Percentiles rank a stretch among this genome's conserved stretches.
These are phyloP conservation scores for Aphelinus atriplicis DNA, from an alignment of 1,140 invertebrate genomes.

Conservation along the genomic window DNA sequence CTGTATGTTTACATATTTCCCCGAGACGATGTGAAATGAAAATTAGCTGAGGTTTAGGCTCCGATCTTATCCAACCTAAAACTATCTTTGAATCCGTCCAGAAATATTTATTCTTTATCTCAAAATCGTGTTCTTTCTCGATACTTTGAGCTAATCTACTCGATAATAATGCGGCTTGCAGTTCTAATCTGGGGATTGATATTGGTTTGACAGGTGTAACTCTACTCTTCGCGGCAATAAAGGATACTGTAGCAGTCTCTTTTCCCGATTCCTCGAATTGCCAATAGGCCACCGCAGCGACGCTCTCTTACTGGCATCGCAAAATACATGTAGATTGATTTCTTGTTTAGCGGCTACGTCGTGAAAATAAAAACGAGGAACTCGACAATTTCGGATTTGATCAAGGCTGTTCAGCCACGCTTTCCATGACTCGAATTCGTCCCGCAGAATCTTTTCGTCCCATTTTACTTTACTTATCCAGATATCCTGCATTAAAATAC, in stretches of 20 bases:
- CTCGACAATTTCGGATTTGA: neutral
- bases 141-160: neutral
- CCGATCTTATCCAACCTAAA: slow-evolving; percentile 49
- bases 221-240: neutral
- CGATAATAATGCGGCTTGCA: slow-evolving; percentile 17
- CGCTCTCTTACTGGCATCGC: neutral
- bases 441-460: neutral
- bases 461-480: neutral
- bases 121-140: slow-evolving; percentile 1
- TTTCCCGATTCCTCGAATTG: neutral
- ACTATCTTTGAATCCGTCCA: slow-evolving; percentile 56
- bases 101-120: too few species aligned
- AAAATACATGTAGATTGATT: too few species aligned
- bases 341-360: neutral
- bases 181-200: slow-evolving; percentile 8
- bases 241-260: neutral
- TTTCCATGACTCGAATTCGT: neutral
- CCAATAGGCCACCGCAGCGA: too few species aligned
- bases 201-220: neutral
- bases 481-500: too few species aligned
- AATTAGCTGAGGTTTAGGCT: slow-evolving; percentile 47
- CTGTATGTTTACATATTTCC: slow-evolving; percentile 52
- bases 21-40: slow-evolving; percentile 59
- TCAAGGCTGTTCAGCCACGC: neutral
- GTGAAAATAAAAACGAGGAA: neutral